These are phyloP conservation scores for Perca fluviatilis DNA, from an alignment of 2,113 vertebrate genomes.

Conservation along the genomic window DNA sequence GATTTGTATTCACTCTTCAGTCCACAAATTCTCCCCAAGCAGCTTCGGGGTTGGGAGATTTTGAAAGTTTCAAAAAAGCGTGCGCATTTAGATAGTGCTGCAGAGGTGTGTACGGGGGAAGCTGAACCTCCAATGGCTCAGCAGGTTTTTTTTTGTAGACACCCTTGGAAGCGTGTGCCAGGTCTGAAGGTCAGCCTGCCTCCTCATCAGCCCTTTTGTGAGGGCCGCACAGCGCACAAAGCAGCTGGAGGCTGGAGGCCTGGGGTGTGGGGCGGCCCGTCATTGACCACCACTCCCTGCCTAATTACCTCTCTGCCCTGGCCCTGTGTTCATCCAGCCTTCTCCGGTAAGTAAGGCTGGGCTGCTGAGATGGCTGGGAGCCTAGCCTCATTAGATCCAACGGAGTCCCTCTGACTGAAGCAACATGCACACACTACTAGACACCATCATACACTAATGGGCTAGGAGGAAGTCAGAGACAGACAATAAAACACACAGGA, in stretches of 20 bases:
- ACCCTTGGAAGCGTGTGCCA: constrained; percentile 78
- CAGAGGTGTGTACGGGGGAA: constrained; percentile 47
- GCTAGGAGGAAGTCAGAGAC: constrained; percentile 46
- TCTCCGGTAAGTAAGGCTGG: constrained; percentile 82
- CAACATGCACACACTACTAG: constrained; percentile 64
- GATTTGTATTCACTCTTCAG: constrained; percentile 72
- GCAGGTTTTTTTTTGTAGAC: constrained; percentile 63
- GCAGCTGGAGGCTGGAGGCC: constrained; percentile 75
- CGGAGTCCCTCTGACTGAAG: constrained; percentile 73
- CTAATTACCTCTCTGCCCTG: constrained; percentile 83
- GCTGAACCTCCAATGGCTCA: constrained; percentile 73
- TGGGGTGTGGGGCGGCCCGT: constrained; percentile 70
- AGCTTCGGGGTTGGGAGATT: constrained; percentile 66
- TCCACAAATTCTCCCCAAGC: constrained; percentile 54
- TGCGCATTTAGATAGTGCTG: constrained; percentile 56
- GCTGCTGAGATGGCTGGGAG: constrained; percentile 75
- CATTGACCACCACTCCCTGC: constrained; percentile 82
- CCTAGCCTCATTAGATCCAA: constrained; percentile 82
- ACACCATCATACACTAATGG: constrained; percentile 66
- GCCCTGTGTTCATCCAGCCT: constrained; percentile 74
- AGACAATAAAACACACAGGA: constrained; percentile 58
- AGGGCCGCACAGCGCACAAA: constrained; percentile 55
- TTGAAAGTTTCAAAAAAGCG: constrained; percentile 67
- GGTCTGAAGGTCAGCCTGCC: constrained; percentile 82
- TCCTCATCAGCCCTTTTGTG: constrained; percentile 80